These are phyloP conservation scores for human (Homo sapiens) DNA, from an alignment of 2,113 vertebrate genomes.

Conservation along the genomic window DNA sequence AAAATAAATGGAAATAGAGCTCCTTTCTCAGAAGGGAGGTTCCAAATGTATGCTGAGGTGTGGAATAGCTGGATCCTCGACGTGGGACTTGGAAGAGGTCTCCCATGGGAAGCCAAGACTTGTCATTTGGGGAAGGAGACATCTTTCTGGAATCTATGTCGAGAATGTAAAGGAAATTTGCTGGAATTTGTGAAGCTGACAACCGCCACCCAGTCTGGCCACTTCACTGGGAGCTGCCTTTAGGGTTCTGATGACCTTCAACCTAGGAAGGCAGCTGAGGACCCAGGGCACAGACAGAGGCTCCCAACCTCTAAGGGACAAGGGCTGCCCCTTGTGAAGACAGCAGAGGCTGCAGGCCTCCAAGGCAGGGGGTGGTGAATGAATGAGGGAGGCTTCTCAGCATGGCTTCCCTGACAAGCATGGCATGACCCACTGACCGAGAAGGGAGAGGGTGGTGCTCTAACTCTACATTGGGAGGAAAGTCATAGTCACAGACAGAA, in stretches of 20 bases:
- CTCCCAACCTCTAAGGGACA: rapidly evolving
- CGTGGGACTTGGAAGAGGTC: not conserved
- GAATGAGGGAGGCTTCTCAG: not conserved
- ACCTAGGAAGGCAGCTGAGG: not conserved
- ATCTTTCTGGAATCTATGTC: not conserved
- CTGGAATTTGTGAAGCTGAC: not conserved
- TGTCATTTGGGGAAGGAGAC: not conserved
- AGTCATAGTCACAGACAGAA: not conserved
- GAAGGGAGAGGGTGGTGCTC: not conserved
- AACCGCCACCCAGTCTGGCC: not conserved
- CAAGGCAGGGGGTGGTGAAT: rapidly evolving
- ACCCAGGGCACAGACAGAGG: rapidly evolving
- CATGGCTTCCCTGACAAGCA: rapidly evolving
- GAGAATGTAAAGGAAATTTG: not conserved
- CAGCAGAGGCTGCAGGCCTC: not conserved
- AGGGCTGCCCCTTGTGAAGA: rapidly evolving
- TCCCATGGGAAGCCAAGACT: rapidly evolving
- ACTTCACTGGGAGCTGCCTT: rapidly evolving
- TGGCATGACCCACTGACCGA: rapidly evolving
- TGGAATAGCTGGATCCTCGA: not conserved
- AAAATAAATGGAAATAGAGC: not conserved
- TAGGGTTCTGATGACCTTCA: not conserved
- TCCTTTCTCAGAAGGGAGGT: not conserved
- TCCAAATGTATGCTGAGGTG: not conserved
- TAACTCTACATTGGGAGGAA: rapidly evolving